Base-by-base conservation (phyloP, 2,888 invertebrate species). In the Microctonus hyperodae region DNA sequence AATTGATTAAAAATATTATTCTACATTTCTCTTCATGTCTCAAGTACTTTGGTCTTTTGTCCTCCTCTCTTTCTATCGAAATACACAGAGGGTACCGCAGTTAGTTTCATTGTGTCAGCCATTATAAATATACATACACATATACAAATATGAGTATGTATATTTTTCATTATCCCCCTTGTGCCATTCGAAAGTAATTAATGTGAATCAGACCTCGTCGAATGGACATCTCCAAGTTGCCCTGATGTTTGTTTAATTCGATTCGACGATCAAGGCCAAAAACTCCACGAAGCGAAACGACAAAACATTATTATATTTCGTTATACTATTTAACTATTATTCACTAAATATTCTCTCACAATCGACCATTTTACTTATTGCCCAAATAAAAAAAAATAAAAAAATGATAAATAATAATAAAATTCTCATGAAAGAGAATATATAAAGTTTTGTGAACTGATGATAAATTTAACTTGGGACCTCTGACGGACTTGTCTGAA, bases 391-490 rank as follows among this genome's bases (percentile, higher is more conserved):
- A 16, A 44, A 44, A 44, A 16, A 44, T 6, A 44, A 44, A 28
- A 28, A 28, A 28, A 28, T n/a, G n/a, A n/a, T n/a, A n/a, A n/a
- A n/a, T n/a, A n/a, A n/a, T n/a, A 28, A 28, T 28, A 28, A 28
- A 28, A 28, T n/a, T 44, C 44, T 3, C 44, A 44, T 44, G 44
- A 44, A 44, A 44, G 44, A 44, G 44, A 44, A 44, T 44, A 44
- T 44, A 44, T 44, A 44, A 44, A 44, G 44, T 44, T 44, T 44
- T 44, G 35, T 55, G 33, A 57, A 59, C 53, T 57, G 68, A 71
- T 72, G 74, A 75, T 73, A 73, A 73, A 74, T 44, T 16, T 73
- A 69, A 63, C 56, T 25, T 57, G 35, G 64, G 70, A 70, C 69
- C 67, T 64, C 57, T 65, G 64, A 59, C 58, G 67, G 70, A 69